These are phyloP conservation scores for Apolygus lucorum DNA, from an alignment of 1,140 invertebrate genomes.

Conservation along the genomic window DNA sequence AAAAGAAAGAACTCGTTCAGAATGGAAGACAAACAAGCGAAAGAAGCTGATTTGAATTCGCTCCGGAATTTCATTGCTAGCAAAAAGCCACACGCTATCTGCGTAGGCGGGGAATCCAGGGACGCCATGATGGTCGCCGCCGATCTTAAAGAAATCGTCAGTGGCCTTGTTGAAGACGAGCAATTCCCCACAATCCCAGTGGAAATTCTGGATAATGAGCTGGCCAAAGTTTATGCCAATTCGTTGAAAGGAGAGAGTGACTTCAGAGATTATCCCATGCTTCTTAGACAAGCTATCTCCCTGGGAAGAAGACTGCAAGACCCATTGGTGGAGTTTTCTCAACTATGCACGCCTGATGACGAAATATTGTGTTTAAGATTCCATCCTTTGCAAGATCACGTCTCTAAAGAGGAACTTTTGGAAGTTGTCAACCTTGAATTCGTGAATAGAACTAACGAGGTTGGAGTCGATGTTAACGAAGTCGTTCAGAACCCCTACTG, in stretches of 20 bases:
- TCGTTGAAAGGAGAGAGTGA: slow-evolving; percentile 80
- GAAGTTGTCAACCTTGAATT: slow-evolving; percentile 85
- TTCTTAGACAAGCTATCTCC: slow-evolving; percentile 85
- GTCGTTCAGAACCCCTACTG: slow-evolving; percentile 81
- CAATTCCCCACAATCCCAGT: slow-evolving; percentile 81
- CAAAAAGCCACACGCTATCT: slow-evolving; percentile 91
- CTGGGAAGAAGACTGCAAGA: slow-evolving; percentile 87
- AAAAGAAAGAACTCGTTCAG: slow-evolving; percentile 69
- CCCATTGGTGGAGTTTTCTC: slow-evolving; percentile 91
- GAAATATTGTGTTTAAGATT: slow-evolving; percentile 91
- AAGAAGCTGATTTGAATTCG: slow-evolving; percentile 72
- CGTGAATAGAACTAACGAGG: slow-evolving; percentile 86
- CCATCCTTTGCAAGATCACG: slow-evolving; percentile 79
- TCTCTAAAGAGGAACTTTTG: slow-evolving; percentile 75
- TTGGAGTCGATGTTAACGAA: slow-evolving; percentile 96
- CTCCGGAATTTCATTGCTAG: slow-evolving; percentile 76
- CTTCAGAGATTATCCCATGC: slow-evolving; percentile 82
- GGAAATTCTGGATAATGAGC: slow-evolving; percentile 87
- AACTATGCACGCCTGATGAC: slow-evolving; percentile 88
- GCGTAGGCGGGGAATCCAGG: slow-evolving; percentile 81
- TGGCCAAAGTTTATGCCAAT: slow-evolving; percentile 81
- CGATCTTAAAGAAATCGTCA: slow-evolving; percentile 71
- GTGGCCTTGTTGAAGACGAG: slow-evolving; percentile 68
- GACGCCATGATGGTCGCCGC: slow-evolving; percentile 77
- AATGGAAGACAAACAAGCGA: slow-evolving; percentile 59